Base-by-base conservation (phyloP, 2,888 invertebrate species). In the Unio delphinus region DNA sequence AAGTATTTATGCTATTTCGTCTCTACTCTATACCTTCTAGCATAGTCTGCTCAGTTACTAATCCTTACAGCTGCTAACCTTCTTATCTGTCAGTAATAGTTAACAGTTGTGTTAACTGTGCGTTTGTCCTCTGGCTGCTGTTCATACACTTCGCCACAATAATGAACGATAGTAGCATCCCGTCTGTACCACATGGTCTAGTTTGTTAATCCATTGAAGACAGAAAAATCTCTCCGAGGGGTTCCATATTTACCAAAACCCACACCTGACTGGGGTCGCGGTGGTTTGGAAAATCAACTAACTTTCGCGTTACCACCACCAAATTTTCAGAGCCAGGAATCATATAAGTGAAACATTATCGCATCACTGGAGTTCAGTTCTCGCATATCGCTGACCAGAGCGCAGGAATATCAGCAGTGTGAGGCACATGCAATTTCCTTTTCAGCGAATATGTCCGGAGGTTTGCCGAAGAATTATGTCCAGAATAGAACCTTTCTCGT, bases 211-310 rank as follows among this genome's bases (percentile, higher is more conserved):
- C 70, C 73, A 59, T 70, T 67, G 70, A 69, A 73, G 15, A 61
- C 30, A 15, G 23, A 56, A 23, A 65, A 54, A 58, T 67, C 65
- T 4, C 70, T 68, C 70, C 61, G 17, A 69, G 45, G 8, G 73
- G 73, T 30, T 73, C 73, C 20, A 69, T 23, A 57, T 70, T 73
- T 55, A 60, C 65, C 7, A 73, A 54, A 15, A 73, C 55, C 73
- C 73, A 73, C 1, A 68, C 61, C 26, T 73, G 73, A 57, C 75
- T 62, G 1, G 82, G 77, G 18, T 63, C 59, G 2, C 83, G 72
- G 17, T 67, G 66, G 6, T 34, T 57, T 5, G 85, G 85, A 63
- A 83, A 69, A 11, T 74, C 62, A 15, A 73, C 65, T 17, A 60
- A 45, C 8, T 69, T 70, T 45, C 68, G 70, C 61, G 77, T 73